These are phyloP conservation scores for Scolanthus callimorphus DNA, from an alignment of 92 coral and sea anemone genomes.

Conservation along the genomic window DNA sequence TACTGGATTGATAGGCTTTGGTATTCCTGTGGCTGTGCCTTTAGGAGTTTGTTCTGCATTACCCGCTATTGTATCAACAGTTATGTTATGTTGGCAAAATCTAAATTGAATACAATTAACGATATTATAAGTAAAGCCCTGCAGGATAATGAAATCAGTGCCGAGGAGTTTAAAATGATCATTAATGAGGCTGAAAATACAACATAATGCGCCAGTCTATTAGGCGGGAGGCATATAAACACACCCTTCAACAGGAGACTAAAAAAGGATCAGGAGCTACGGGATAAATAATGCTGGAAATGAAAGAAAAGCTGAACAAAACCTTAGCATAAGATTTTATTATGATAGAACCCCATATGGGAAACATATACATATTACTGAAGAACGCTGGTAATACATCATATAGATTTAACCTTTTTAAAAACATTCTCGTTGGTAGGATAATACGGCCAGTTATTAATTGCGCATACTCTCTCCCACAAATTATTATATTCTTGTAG, in stretches of 20 bases:
- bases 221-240: too few relatives aligned
- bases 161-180: neutral
- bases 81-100: neutral
- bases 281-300: neutral
- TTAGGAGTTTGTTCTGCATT: neutral
- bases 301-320: neutral
- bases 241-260: too few relatives aligned
- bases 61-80: neutral
- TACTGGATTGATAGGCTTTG: neutral
- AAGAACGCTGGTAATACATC: neutral
- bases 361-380: neutral
- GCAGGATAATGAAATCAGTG: neutral
- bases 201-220: neutral
- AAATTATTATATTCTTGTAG: neutral
- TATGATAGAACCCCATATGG: neutral
- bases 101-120: neutral
- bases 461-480: neutral
- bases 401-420: neutral
- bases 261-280: too few relatives aligned
- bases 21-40: slow-evolving; percentile 1
- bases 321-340: neutral
- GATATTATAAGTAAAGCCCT: neutral
- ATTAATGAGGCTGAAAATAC: neutral
- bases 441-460: neutral
- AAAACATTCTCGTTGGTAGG: neutral